Percentiles rank a stretch among this genome's conserved stretches.
phyloP scores from a whole-genome alignment of 2,888 invertebrate genomes.

The Tethea ocularis region DNA sequence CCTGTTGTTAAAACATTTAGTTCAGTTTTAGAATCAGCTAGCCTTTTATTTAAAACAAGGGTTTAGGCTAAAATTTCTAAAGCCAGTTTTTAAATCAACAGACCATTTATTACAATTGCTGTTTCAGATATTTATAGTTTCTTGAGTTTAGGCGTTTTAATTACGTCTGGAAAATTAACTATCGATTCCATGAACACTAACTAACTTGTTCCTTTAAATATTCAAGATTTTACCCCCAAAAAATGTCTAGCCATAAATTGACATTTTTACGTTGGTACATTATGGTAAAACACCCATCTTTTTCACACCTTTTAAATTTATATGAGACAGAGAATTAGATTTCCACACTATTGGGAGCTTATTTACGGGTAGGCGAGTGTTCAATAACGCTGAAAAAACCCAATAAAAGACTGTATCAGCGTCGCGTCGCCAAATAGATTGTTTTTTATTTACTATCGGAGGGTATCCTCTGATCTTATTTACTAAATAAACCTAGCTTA shows the following conservation, averaged over 20 bases:
- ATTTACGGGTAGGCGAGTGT: constrained; percentile 52
- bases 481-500: neutral
- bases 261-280: neutral
- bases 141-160: neutral
- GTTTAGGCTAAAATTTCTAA: neutral
- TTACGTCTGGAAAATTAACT: no score
- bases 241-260: no score
- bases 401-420: constrained; percentile 36
- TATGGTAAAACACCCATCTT: neutral
- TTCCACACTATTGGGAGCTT: constrained; percentile 43
- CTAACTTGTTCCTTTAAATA: no score
- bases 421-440: neutral
- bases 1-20: neutral
- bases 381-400: constrained; percentile 47
- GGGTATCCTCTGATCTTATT: neutral
- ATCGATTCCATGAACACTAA: no score
- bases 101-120: neutral
- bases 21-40: neutral
- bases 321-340: constrained; percentile 44
- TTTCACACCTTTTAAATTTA: constrained; percentile 4
- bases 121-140: neutral
- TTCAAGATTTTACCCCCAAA: no score
- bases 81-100: no score
- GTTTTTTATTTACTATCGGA: neutral
- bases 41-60: neutral